Base-by-base conservation (phyloP, 2,888 invertebrate genomes). In the Exephanes ischioxanthus region DNA sequence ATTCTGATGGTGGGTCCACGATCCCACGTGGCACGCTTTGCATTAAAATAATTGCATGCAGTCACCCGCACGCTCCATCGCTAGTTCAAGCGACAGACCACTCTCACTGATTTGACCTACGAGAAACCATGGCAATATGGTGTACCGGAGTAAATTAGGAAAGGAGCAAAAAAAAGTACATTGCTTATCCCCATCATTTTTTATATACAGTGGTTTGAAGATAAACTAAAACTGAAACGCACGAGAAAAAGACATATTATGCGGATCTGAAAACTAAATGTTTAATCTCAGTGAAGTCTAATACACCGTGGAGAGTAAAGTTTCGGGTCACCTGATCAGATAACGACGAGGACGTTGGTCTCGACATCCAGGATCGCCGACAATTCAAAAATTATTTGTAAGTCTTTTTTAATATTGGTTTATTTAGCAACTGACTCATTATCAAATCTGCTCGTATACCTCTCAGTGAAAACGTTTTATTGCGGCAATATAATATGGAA, bases 1-100 rank as follows among this genome's bases (percentile, higher is more conserved):
- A 86, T 86, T 73, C 63, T 45, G 48, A 48, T 16, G 58, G 77
- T 72, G 45, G 67, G 77, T 87, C 80, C 83, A 26, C 26, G 73
- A 80, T 72, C 70, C 82, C 71, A 80, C 82, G 71, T 70, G 79
- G 77, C 76, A 63, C 88, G 89, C 86, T 88, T 88, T 88, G 88
- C 89, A 90, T 90, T 89, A 90, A 90, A 92, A 92, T 92, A 92
- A 92, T 92, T 92, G 91, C 90, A 89, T 88, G 89, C 90, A 90
- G 89, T 88, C 89, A 90, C 85, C 87, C 88, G 88, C 88, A 89
- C 88, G 88, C 88, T 77, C 85, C 86, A 84, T 86, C 85, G 78
- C 51, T 75, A 70, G 70, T 71, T 71, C 53, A 72, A 58, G 22
- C 9, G 22, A 58, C 58, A 11, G 26, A 26, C 58, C 55, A 55